A percentile compares a stretch with the other conserved stretches of the same genome.
Evolutionary conservation across 2,888 invertebrate species (phyloP).

Genomic region (Pecten maximus): DNA sequence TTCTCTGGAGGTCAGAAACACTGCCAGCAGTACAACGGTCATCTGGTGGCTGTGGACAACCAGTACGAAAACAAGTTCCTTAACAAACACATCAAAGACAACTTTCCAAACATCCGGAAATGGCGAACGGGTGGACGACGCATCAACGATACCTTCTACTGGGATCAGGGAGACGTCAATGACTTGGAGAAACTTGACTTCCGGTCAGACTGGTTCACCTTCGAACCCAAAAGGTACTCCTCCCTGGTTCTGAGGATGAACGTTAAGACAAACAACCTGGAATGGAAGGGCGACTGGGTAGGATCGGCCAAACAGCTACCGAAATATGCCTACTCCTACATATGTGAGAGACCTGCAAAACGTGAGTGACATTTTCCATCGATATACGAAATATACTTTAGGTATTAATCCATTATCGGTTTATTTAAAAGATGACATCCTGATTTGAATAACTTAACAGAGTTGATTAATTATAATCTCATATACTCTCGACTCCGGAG

Average conservation of each 20-base stretch:
- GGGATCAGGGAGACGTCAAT: slow-evolving; percentile 56
- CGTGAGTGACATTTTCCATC: slow-evolving; percentile 76
- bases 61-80: slow-evolving; percentile 85
- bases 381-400: no score
- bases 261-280: slow-evolving; percentile 81
- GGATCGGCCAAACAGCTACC: slow-evolving; percentile 69
- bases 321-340: slow-evolving; percentile 79
- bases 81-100: slow-evolving; percentile 81
- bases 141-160: slow-evolving; percentile 63
- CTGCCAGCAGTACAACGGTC: slow-evolving; percentile 82
- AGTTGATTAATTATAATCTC: no score
- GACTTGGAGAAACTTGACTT: slow-evolving; percentile 26
- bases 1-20: slow-evolving; percentile 75
- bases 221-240: slow-evolving; percentile 64
- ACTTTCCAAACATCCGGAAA: slow-evolving; percentile 59
- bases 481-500: no score
- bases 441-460: no score
- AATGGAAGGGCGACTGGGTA: slow-evolving; percentile 73
- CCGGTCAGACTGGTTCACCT: slow-evolving; percentile 67
- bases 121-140: slow-evolving; percentile 73
- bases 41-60: slow-evolving; percentile 83
- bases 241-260: slow-evolving; percentile 77
- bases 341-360: slow-evolving; percentile 84
- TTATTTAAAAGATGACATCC: background rate
- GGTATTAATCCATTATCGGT: no score